phyloP scores from a whole-genome alignment of 2,888 invertebrate species.

The Amphiduros pacificus region DNA sequence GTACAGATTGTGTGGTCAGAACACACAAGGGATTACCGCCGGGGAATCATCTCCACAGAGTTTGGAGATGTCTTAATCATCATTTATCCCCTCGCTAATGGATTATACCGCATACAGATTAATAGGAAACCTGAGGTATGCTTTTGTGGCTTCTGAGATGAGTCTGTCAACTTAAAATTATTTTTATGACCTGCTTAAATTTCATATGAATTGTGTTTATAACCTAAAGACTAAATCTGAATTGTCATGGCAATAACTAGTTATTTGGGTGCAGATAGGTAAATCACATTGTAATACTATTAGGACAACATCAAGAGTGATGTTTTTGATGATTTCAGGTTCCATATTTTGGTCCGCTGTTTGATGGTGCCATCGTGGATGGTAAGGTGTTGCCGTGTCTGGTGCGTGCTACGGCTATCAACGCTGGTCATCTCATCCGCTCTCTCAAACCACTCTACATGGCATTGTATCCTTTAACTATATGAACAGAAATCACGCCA shows the following conservation, averaged over 20 bases:
- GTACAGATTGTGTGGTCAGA: conserved; percentile 99
- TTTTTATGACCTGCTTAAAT: too few relatives aligned
- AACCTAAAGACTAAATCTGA: too few relatives aligned
- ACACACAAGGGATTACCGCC: conserved; percentile 89
- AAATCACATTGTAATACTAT: too few relatives aligned
- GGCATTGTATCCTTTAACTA: conserved; percentile 75
- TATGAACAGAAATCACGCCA: too few relatives aligned
- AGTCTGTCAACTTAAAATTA: too few relatives aligned
- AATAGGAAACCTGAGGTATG: conserved; percentile 81
- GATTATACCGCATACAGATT: conserved; percentile 84
- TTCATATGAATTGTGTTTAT: too few relatives aligned
- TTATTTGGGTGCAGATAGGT: too few relatives aligned
- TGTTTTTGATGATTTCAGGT: conserved; percentile 44
- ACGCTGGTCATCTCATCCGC: conserved; percentile 89
- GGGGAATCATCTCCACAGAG: conserved; percentile 97
- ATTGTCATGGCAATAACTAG: too few relatives aligned
- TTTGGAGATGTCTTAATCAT: conserved; percentile 98
- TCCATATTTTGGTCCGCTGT: conserved; percentile 84
- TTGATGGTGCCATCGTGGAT: conserved; percentile 85
- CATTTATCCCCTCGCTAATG: conserved; percentile 86
- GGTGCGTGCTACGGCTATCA: conserved; percentile 85
- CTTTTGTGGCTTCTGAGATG: too few relatives aligned
- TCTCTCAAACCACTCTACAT: conserved; percentile 87
- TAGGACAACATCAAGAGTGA: too few relatives aligned
- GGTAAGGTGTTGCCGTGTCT: conserved; percentile 77